Base-by-base conservation (phyloP, 2,797 vertebrate genomes). In the Xenops minutus region DNA sequence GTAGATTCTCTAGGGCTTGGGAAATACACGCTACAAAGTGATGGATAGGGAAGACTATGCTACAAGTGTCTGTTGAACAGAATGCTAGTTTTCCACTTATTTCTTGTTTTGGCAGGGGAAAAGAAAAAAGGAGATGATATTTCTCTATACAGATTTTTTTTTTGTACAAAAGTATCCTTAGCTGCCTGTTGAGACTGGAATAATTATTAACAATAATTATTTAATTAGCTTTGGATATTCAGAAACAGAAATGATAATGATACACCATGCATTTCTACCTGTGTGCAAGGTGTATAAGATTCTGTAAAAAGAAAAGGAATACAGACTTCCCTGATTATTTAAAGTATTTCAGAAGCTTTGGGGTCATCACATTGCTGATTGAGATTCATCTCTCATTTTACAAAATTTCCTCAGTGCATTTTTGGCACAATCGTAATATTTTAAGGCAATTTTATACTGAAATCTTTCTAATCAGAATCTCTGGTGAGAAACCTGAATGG, bases 391-490 rank as follows among this genome's bases (percentile, higher is more conserved):
- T 89, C 85, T 94, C 75, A 44, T 85, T 94, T 88, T 73, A 79
- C 75, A 94, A 84, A 77, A 55, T 29, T 82, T 82, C 75, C 55
- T 92, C 52, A 44, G 64, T 54, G 49, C 59, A 23, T 63, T 76
- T 95, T 74, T 74, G 55, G 54, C 69, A 85, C 44, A 84, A 71
- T 66, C 0, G 37, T 81, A 76, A 94, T 94, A 79, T 78, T 78
- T 85, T 59, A 68, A 95, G 81, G 66, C 88, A 89, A 78, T 74
- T 94, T 96, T 92, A 75, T 69, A 74, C 74, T 95, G 93, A 93
- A 97, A 93, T 78, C 34, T 63, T 89, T 95, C 79, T 97, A 79
- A 93, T 96, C 88, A 95, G 64, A 95, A 95, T 68, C 92, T 95
- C 91, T 79, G 66, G 89, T 84, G 87, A 94, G 92, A 93, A 96